Conservation (phyloP, 2,888 invertebrate genomes). For the Tanytarsus gracilentus region DNA sequence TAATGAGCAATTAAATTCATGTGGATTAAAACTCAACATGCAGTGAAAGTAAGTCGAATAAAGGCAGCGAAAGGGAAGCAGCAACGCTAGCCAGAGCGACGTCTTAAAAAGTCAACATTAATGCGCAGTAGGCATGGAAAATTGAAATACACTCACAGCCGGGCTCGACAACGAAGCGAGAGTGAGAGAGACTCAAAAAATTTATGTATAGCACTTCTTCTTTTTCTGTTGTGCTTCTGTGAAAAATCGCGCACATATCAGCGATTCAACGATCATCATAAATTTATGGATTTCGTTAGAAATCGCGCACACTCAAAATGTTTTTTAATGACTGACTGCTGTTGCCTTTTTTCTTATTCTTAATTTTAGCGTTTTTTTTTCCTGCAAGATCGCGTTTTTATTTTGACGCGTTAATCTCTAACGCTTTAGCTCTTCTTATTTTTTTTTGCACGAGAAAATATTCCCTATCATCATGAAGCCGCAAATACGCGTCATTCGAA, state of each 20-base stretch:
- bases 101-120: background rate
- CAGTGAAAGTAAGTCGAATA: too few species aligned
- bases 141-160: background rate
- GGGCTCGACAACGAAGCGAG: background rate
- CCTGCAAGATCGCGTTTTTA: background rate
- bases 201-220: background rate
- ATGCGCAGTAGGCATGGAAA: slow-evolving; percentile 18
- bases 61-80: too few species aligned
- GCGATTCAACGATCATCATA: slow-evolving; percentile 24
- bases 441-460: background rate
- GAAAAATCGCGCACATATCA: too few species aligned
- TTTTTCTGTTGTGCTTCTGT: too few species aligned
- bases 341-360: background rate
- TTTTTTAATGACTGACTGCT: background rate
- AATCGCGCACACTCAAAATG: background rate
- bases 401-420: background rate
- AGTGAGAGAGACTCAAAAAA: background rate
- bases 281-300: slow-evolving; percentile 5
- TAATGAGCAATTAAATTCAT: too few species aligned
- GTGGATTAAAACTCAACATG: too few species aligned
- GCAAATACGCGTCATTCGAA: background rate
- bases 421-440: background rate
- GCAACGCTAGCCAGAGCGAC: background rate
- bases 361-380: background rate
- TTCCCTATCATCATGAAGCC: background rate